phyloP scores from a whole-genome alignment of 2,888 invertebrate species.

The Panopea generosa region DNA sequence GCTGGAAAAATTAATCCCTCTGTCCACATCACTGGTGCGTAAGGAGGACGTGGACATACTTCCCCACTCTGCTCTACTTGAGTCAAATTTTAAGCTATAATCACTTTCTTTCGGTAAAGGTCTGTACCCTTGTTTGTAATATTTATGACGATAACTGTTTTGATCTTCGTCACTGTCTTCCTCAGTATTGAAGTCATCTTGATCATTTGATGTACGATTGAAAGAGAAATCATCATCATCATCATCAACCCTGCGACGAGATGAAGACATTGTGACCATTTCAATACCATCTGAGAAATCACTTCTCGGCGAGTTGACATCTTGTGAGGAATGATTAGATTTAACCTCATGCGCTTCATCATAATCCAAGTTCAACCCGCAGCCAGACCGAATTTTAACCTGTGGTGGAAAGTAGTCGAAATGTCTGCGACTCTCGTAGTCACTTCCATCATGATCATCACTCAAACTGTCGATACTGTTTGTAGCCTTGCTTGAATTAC shows the following conservation, averaged over 20 bases:
- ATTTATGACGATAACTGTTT: slow-evolving; percentile 22
- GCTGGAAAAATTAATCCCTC: slow-evolving; percentile 58
- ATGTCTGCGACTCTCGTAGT: slow-evolving; percentile 63
- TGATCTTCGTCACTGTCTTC: slow-evolving; percentile 68
- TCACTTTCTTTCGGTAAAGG: slow-evolving; percentile 33
- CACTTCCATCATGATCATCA: slow-evolving; percentile 62
- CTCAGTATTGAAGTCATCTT: slow-evolving; percentile 69
- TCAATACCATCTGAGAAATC: slow-evolving; percentile 69
- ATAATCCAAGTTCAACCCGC: slow-evolving; percentile 62
- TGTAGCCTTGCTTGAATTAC: slow-evolving; percentile 72
- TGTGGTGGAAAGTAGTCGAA: slow-evolving; percentile 71
- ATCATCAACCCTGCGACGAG: slow-evolving; percentile 25
- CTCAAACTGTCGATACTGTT: slow-evolving; percentile 66
- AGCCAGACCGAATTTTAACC: slow-evolving; percentile 54
- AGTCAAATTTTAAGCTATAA: slow-evolving; percentile 27
- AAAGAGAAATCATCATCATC: slow-evolving; percentile 58
- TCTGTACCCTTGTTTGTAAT: slow-evolving; percentile 45
- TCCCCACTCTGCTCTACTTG: neutral
- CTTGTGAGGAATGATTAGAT: slow-evolving; percentile 69
- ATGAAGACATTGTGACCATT: slow-evolving; percentile 59
- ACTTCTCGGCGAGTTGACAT: slow-evolving; percentile 75
- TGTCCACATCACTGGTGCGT: slow-evolving; percentile 59
- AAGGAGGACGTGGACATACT: slow-evolving; percentile 42
- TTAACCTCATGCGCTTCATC: slow-evolving; percentile 74
- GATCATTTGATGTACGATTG: slow-evolving; percentile 33